Base-by-base conservation (phyloP, 1,140 invertebrate species). In the Lerema accius region DNA sequence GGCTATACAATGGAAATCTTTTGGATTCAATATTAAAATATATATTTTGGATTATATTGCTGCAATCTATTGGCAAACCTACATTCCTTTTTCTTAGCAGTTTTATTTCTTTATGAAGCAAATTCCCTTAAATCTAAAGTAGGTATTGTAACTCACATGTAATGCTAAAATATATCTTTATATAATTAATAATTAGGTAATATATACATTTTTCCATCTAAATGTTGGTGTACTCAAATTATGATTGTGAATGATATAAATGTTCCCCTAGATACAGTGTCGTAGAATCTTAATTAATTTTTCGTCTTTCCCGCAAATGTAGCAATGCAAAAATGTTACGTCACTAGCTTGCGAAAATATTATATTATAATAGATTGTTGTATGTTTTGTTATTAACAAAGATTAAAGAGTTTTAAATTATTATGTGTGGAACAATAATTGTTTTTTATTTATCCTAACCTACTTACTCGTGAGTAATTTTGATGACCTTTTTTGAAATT, bases 341-440 rank as follows among this genome's bases (percentile, higher is more conserved):
- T 23, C 84, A n/a, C n/a, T n/a, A n/a, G n/a, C 82, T 85, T 80
- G 80, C 82, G 78, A 78, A 79, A 81, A 28, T 80, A 72, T 80
- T 7, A 78, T 59, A 69, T 71, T 62, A 23, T 23, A 69, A 78
- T 66, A 64, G 23, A 64, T 68, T 45, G 51, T 64, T 63, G 55
- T 76, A 71, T 74, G 58, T 73, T 78, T 73, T 77, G 68, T 66
- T 71, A 66, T 71, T 65, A 69, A 66, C 59, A 73, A 67, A 62
- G 45, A 71, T 68, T 66, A 73, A 68, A 72, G 68, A 46, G 26
- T 49, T 28, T 28, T 49, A 49, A 49, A 49, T 5, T 32, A 49
- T 49, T 49, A 32, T 23, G 26, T 49, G 46, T 49, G 46, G 13
- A 28, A 28, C 26, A 49, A 4, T 26, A 11, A 2, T 17, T 15